Evolutionary conservation across 2,113 vertebrate genomes (phyloP).

Genomic region (Corythoichthys haematopterus): DNA sequence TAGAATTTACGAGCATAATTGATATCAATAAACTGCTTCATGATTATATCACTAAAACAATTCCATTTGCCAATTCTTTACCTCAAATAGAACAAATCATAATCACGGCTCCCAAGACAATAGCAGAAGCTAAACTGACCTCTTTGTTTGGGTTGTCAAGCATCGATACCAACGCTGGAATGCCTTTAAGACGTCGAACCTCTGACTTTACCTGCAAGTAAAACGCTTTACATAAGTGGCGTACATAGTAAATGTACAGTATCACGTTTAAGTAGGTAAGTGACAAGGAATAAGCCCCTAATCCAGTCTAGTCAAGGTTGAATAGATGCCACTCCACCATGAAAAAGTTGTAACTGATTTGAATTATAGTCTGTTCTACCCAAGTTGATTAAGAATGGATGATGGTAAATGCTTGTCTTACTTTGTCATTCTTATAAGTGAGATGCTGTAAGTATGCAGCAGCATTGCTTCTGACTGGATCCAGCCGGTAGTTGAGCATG

Average conservation of each 20-base stretch:
- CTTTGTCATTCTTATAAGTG: slow-evolving; percentile 92
- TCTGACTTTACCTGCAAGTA: slow-evolving; percentile 82
- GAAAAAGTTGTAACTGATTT: not conserved
- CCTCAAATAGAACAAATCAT: not conserved
- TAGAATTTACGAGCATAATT: not conserved
- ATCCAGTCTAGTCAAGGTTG: not conserved
- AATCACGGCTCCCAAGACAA: slow-evolving; percentile 8
- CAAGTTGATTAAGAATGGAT: not conserved
- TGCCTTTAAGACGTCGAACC: slow-evolving; percentile 89
- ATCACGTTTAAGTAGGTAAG: not conserved
- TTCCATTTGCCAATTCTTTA: slow-evolving; percentile 8
- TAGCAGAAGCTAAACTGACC: slow-evolving; percentile 59
- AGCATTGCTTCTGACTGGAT: slow-evolving; percentile 89
- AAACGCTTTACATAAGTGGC: not conserved
- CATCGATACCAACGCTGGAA: slow-evolving; percentile 86
- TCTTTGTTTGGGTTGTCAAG: slow-evolving; percentile 93
- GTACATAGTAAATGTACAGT: not conserved
- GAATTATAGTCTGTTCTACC: not conserved
- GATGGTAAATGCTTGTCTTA: slow-evolving; percentile 24
- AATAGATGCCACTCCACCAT: not conserved
- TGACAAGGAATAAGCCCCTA: not conserved
- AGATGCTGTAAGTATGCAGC: slow-evolving; percentile 93
- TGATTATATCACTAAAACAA: slow-evolving; percentile 10
- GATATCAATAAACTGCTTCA: not conserved
- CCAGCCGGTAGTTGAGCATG: slow-evolving; percentile 91